Evolutionary conservation across 2,113 vertebrate species (phyloP).

Genomic region (Zosterops japonicus): DNA sequence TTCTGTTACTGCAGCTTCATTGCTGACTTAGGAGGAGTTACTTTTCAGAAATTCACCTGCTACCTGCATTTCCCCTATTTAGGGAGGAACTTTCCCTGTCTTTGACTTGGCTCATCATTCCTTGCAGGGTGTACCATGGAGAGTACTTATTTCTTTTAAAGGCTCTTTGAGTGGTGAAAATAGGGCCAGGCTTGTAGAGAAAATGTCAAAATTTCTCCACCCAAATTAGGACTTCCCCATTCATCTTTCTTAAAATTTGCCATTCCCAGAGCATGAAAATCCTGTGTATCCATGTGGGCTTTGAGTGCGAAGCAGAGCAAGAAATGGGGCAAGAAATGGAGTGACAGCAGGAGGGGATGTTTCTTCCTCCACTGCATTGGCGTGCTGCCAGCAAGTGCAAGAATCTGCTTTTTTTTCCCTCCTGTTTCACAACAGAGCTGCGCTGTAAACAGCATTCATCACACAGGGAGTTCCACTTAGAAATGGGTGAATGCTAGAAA

Average conservation of each 20-base stretch:
- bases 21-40: neutral
- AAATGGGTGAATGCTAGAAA: constrained; percentile 29
- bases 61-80: neutral
- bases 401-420: neutral
- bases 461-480: constrained; percentile 47
- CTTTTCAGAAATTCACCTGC: neutral
- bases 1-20: rapidly evolving
- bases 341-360: constrained; percentile 22
- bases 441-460: constrained; percentile 48
- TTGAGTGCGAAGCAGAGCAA: neutral
- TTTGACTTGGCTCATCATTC: neutral
- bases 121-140: neutral
- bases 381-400: neutral
- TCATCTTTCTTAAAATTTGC: neutral
- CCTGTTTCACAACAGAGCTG: constrained; percentile 30
- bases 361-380: neutral
- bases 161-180: neutral
- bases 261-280: neutral
- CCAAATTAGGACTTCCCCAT: neutral
- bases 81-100: neutral
- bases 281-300: neutral
- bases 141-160: neutral
- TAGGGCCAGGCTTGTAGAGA: neutral
- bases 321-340: neutral
- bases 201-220: neutral